Evolutionary conservation across 1,140 invertebrate genomes (phyloP).

Genomic region (Triops cancriformis): DNA sequence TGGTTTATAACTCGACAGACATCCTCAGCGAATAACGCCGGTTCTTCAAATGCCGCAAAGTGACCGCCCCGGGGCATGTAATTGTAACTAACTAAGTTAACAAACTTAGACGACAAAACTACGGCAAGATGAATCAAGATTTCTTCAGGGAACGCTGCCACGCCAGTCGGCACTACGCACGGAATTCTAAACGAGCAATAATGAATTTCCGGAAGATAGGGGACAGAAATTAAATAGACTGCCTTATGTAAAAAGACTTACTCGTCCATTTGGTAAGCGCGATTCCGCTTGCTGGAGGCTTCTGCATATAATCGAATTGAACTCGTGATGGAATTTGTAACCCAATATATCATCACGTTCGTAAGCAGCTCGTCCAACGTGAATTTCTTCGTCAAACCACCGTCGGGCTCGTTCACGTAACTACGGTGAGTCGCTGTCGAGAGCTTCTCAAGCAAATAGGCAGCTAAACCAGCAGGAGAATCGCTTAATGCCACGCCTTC

Average conservation of each 20-base stretch:
- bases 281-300: conserved; percentile 41
- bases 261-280: conserved; percentile 42
- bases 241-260: too few species aligned
- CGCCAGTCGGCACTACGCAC: conserved; percentile 39
- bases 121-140: conserved; percentile 35
- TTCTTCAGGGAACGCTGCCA: conserved; percentile 40
- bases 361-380: conserved; percentile 68
- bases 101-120: conserved; percentile 34
- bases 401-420: conserved; percentile 52
- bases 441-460: conserved; percentile 80
- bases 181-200: conserved; percentile 38
- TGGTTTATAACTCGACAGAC: conserved; percentile 35
- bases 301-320: conserved; percentile 68
- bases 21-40: conserved; percentile 57
- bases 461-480: conserved; percentile 64
- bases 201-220: background rate
- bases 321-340: conserved; percentile 63
- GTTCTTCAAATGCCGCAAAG: conserved; percentile 74
- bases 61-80: conserved; percentile 57
- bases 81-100: conserved; percentile 38
- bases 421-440: conserved; percentile 59
- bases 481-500: conserved; percentile 53
- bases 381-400: conserved; percentile 56
- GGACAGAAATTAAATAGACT: too few species aligned
- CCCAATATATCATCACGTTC: conserved; percentile 83